Base-by-base conservation (phyloP, 2,797 vertebrate genomes). In the Sebastes jordani region DNA sequence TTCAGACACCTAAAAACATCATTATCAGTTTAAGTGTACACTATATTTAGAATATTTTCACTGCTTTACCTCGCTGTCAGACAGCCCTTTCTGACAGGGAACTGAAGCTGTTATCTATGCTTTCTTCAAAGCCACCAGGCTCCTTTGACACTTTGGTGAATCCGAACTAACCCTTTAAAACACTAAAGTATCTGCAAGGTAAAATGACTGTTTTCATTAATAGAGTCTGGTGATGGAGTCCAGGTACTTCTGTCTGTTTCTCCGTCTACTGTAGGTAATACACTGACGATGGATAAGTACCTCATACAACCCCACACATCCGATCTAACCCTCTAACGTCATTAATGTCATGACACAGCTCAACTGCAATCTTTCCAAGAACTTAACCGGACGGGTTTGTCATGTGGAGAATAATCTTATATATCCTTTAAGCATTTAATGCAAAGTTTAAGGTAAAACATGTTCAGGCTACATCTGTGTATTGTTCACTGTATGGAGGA, bases 1-100 rank as follows among this genome's bases (percentile, higher is more conserved):
- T 38, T 38, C 14, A 38, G 13, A 38, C 36, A 38, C 0, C 36
- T 0, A 0, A 38, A 38, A 13, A 38, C 4, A 38, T 38, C 36
- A 14, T 13, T 38, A 38, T 38, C 36, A 38, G 36, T 38, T 38
- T 13, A 38, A 38, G 11, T 38, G 36, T 38, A 13, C 4, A 0
- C 11, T 46, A 46, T 46, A 18, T 46, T 16, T 18, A 46, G 11
- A 46, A 46, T 46, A 46, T 18, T 46, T 6, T 18, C 16, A 18
- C 42, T 0, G 14, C 16, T 46, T 46, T 16, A 46, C 42, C 42
- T 46, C 3, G 0, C 2, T 0, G 13, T 38, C 11, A 38, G 36
- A 38, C 36, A 38, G 36, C 3, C 5, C 42, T 46, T 46, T 46
- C 42, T 18, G 42, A 18, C 14, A 2, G 6, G 42, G 42, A 46